A percentile compares a stretch with the other conserved stretches of the same genome.
Conservation (phyloP, 2,113 vertebrate species). For the Bufo gargarizans region DNA sequence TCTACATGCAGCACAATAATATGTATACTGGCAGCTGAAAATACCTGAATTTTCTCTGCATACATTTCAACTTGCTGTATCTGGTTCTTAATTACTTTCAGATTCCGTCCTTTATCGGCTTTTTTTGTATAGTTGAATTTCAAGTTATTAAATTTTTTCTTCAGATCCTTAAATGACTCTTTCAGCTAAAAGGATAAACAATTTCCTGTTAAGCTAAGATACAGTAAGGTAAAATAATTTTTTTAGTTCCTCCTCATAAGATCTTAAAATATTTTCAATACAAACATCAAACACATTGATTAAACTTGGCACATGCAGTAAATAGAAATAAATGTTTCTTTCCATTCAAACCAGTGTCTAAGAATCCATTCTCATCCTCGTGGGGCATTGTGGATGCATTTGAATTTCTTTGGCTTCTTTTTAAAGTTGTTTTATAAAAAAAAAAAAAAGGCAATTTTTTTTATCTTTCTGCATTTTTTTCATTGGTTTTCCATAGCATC, state of each 20-base stretch:
- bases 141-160: slow-evolving; percentile 89
- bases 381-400: background rate
- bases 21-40: background rate
- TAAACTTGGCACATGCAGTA: background rate
- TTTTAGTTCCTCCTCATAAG: background rate
- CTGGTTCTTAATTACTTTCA: slow-evolving; percentile 82
- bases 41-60: slow-evolving; percentile 82
- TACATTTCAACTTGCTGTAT: slow-evolving; percentile 82
- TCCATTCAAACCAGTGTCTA: background rate
- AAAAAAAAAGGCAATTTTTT: too few relatives aligned
- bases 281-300: background rate
- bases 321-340: background rate
- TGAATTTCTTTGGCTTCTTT: too few relatives aligned
- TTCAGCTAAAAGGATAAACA: slow-evolving; percentile 73
- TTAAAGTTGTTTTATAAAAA: too few relatives aligned
- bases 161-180: slow-evolving; percentile 86
- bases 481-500: too few relatives aligned
- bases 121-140: slow-evolving; percentile 88
- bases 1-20: background rate
- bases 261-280: background rate
- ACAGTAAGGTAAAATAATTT: background rate
- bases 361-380: background rate
- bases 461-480: too few relatives aligned
- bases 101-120: slow-evolving; percentile 81
- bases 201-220: background rate